Percentiles rank a stretch among this genome's conserved stretches.
phyloP scores from a whole-genome alignment of 2,113 vertebrate species.

The Sarotherodon lohbergeri region DNA sequence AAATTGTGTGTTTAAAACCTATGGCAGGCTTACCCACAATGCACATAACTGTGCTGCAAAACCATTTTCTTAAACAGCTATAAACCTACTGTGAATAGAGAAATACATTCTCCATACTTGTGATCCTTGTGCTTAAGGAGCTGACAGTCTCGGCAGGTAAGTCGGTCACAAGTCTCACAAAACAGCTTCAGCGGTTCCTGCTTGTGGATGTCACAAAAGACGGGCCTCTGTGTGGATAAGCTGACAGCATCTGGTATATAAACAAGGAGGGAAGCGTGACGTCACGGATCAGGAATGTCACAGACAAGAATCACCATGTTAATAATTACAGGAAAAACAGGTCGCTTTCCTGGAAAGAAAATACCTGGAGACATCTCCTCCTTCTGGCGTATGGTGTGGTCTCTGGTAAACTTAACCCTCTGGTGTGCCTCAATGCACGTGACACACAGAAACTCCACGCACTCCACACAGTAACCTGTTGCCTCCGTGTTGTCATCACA shows the following conservation, averaged over 20 bases:
- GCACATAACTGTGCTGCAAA: not conserved
- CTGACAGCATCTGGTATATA: slow-evolving; percentile 80
- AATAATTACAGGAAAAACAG: not conserved
- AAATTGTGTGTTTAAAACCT: not conserved
- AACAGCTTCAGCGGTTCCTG: slow-evolving; percentile 96
- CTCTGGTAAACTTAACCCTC: slow-evolving; percentile 95
- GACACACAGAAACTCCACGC: slow-evolving; percentile 94
- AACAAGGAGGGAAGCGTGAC: not conserved
- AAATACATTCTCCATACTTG: slow-evolving; percentile 74
- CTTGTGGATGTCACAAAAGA: slow-evolving; percentile 95
- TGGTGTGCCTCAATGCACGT: slow-evolving; percentile 96
- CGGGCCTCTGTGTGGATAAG: slow-evolving; percentile 85
- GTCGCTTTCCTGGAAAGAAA: not conserved
- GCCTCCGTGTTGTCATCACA: slow-evolving; percentile 98
- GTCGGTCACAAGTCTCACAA: slow-evolving; percentile 95
- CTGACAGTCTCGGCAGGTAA: slow-evolving; percentile 96
- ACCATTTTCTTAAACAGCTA: not conserved
- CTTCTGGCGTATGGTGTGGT: slow-evolving; percentile 94
- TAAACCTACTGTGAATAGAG: not conserved
- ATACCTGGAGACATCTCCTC: slow-evolving; percentile 95
- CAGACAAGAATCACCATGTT: not conserved
- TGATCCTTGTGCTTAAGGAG: slow-evolving; percentile 96
- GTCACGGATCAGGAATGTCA: not conserved
- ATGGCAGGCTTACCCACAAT: not conserved
- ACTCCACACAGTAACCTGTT: slow-evolving; percentile 94